Conservation (phyloP, 2,113 vertebrate species). For the Neolamprologus hecqui region DNA sequence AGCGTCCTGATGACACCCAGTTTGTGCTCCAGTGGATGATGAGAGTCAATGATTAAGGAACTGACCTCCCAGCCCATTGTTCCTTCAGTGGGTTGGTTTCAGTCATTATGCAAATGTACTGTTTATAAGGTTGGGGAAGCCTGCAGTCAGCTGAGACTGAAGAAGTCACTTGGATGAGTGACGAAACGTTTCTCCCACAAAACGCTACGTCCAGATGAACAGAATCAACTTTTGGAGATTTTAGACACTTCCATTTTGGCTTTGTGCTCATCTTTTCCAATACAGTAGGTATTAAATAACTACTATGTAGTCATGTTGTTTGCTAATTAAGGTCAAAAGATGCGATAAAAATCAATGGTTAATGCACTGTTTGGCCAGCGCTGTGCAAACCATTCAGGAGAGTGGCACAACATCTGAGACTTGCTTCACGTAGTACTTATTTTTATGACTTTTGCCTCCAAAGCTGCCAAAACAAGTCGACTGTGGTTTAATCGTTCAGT, state of each 20-base stretch:
- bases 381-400: neutral
- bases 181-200: fast-evolving
- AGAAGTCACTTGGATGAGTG: neutral
- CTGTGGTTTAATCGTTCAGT: neutral
- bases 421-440: neutral
- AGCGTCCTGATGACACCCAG: too few relatives aligned
- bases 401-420: neutral
- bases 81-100: neutral
- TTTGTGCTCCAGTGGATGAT: too few relatives aligned
- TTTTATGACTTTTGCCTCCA: neutral
- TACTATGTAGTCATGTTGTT: neutral
- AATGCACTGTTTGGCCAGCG: neutral
- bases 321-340: neutral
- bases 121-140: fast-evolving
- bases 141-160: neutral
- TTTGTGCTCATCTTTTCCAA: neutral
- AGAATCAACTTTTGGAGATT: neutral
- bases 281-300: neutral
- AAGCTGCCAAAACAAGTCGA: neutral
- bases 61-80: fast-evolving
- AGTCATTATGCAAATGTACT: neutral
- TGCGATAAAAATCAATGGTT: neutral
- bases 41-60: fast-evolving
- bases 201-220: neutral
- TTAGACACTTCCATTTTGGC: neutral